Percentiles rank a stretch among this genome's conserved stretches.
Conservation (phyloP, 2,888 invertebrate genomes). For the Dioctria linearis region DNA sequence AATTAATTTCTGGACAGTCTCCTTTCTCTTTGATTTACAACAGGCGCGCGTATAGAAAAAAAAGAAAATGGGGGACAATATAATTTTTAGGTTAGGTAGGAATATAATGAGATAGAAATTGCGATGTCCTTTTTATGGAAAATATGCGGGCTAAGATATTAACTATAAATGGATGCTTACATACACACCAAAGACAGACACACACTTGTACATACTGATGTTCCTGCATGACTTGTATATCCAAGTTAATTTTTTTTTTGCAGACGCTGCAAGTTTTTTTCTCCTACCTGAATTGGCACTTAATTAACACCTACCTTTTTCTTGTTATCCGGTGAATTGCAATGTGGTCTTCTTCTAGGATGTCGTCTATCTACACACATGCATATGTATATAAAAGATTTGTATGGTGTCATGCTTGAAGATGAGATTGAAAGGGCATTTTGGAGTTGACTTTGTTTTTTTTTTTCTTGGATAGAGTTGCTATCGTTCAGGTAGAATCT, state of each 20-base stretch:
- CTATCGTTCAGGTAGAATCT: background rate
- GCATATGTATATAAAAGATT: no score
- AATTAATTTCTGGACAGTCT: constrained; percentile 14
- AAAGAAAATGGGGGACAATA: background rate
- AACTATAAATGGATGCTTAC: no score
- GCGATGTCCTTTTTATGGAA: background rate
- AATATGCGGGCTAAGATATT: background rate
- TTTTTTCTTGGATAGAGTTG: background rate
- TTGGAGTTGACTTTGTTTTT: no score
- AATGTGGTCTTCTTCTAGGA: no score
- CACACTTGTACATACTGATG: background rate
- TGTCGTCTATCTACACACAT: no score
- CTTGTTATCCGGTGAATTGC: background rate
- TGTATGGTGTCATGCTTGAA: no score
- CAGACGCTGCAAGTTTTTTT: background rate
- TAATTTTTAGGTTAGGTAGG: background rate
- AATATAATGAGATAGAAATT: no score
- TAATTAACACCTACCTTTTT: constrained; percentile 5
- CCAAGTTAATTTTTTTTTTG: background rate
- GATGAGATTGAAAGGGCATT: no score
- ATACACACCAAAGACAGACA: no score
- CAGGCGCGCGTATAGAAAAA: background rate
- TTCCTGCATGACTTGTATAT: background rate
- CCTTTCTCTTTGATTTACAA: background rate
- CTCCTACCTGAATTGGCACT: background rate